Evolutionary conservation across 2,888 invertebrate species (phyloP).

Genomic region (Onchidella celtica): DNA sequence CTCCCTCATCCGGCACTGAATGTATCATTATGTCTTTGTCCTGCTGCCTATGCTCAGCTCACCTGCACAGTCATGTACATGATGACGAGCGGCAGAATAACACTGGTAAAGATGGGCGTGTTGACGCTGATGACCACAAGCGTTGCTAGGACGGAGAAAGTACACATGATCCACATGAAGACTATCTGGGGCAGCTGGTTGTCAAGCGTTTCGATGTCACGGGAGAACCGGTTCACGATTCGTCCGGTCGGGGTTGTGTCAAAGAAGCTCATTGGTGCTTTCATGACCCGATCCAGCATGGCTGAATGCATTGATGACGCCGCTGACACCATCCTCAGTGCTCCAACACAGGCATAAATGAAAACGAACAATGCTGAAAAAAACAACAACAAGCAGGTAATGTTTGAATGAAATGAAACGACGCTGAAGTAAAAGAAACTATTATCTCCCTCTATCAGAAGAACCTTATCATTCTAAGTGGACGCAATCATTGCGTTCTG

Average conservation of each 20-base stretch:
- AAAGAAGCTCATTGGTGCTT: slow-evolving; percentile 70
- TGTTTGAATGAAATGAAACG: too few relatives aligned
- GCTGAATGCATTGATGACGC: slow-evolving; percentile 55
- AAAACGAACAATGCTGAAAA: slow-evolving; percentile 65
- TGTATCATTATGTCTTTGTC: too few relatives aligned
- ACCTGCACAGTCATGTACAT: slow-evolving; percentile 77
- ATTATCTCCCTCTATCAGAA: too few relatives aligned
- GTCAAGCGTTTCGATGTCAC: slow-evolving; percentile 62
- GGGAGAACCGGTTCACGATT: slow-evolving; percentile 72
- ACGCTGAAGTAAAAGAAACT: too few relatives aligned
- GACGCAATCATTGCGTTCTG: too few relatives aligned
- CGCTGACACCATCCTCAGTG: slow-evolving; percentile 62
- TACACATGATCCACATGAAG: slow-evolving; percentile 56
- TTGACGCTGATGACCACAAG: slow-evolving; percentile 73
- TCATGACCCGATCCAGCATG: slow-evolving; percentile 59
- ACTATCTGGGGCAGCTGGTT: slow-evolving; percentile 58
- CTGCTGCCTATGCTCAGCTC: too few relatives aligned
- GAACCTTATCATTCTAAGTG: too few relatives aligned
- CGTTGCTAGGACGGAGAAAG: slow-evolving; percentile 69
- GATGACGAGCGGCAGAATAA: slow-evolving; percentile 71
- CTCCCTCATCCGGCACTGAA: too few relatives aligned
- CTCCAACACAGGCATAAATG: slow-evolving; percentile 65
- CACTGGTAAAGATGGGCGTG: slow-evolving; percentile 69
- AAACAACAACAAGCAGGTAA: too few relatives aligned
- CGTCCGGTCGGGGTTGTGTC: slow-evolving; percentile 78